Conservation (phyloP, 2,797 vertebrate genomes). For the Phalloptychus januarius region DNA sequence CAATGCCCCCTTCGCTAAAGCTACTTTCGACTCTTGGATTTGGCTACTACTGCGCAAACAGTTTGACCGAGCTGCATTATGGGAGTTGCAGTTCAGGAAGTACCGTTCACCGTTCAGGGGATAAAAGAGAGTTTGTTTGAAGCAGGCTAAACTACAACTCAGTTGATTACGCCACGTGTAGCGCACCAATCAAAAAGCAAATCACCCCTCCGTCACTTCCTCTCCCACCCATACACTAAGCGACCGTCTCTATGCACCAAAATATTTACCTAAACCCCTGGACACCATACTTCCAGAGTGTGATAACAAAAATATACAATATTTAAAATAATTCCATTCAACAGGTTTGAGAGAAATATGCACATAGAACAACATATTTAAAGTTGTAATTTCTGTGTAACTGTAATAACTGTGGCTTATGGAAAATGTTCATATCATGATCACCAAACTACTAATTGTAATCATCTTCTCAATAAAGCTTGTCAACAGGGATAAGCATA, state of each 20-base stretch:
- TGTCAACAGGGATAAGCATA: background rate
- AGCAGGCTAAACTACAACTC: constrained; percentile 70
- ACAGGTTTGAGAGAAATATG: background rate
- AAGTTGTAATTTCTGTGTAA: background rate
- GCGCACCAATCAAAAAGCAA: background rate
- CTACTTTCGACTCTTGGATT: constrained; percentile 50
- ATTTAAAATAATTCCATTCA: background rate
- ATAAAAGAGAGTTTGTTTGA: accelerated
- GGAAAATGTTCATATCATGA: background rate
- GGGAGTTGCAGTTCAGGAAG: constrained; percentile 70
- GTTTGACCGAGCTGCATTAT: constrained; percentile 51
- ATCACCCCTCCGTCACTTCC: background rate
- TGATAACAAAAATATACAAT: background rate
- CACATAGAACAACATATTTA: background rate
- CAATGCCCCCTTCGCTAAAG: constrained; percentile 74
- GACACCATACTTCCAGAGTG: too few relatives aligned
- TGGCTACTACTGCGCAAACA: constrained; percentile 56
- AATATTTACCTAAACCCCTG: background rate
- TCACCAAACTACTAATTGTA: background rate
- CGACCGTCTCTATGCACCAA: constrained; percentile 7
- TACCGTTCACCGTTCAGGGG: accelerated
- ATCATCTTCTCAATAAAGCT: background rate
- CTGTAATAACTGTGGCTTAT: background rate
- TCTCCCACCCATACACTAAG: background rate
- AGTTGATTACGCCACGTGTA: background rate